Evolutionary conservation across 2,113 vertebrate species (phyloP).

Genomic region (Oriolus oriolus): DNA sequence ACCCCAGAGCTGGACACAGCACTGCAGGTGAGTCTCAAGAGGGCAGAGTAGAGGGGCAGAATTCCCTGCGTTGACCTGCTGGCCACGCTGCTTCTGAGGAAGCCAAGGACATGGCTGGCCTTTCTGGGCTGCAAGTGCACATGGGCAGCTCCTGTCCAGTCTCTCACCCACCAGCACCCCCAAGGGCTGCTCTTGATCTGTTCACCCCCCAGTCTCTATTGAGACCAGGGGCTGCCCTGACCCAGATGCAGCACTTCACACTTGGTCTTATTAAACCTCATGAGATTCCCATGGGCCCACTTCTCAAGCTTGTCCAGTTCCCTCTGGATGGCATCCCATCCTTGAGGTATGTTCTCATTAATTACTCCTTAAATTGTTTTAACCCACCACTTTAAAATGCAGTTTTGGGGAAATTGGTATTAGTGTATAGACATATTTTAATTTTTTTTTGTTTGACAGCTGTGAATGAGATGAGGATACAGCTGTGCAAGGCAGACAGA

Average conservation of each 20-base stretch:
- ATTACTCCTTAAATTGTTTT: background rate
- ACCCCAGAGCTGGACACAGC: background rate
- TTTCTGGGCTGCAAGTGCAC: background rate
- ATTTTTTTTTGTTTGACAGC: background rate
- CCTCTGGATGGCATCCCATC: background rate
- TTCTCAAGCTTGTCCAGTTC: background rate
- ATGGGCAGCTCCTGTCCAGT: background rate
- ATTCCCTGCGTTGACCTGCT: background rate
- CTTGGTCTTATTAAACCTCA: background rate
- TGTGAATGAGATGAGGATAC: background rate
- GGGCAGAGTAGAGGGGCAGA: background rate
- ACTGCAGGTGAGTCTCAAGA: background rate
- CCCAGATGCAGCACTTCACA: background rate
- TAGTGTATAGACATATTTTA: background rate
- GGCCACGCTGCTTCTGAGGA: accelerated
- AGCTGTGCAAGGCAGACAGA: background rate
- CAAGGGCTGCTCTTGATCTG: background rate
- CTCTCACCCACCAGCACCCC: background rate
- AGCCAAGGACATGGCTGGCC: accelerated
- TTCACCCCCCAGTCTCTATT: background rate
- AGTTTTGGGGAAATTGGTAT: background rate
- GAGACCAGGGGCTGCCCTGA: background rate
- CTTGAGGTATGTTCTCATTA: background rate
- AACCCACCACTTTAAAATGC: background rate
- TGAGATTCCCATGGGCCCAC: background rate